phyloP scores from a whole-genome alignment of 1,140 invertebrate genomes.

The Tenebrio molitor region DNA sequence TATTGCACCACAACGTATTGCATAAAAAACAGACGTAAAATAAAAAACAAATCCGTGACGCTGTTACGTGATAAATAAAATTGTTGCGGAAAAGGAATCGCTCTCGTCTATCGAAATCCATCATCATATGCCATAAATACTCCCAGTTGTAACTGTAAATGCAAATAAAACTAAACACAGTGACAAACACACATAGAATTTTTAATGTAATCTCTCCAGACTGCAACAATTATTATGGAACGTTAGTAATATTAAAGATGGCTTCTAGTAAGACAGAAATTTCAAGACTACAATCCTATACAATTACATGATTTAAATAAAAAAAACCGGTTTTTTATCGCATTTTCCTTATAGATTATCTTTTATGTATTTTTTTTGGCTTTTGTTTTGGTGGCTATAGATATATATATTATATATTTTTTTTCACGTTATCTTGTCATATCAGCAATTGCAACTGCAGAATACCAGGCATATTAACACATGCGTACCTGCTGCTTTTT shows the following conservation, averaged over 20 bases:
- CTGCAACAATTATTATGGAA: conserved; percentile 31
- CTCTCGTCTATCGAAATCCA: conserved; percentile 19
- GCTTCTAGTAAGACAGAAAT: conserved; percentile 33
- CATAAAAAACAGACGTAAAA: conserved; percentile 34
- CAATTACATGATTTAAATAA: conserved; percentile 7
- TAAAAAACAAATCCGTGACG: conserved; percentile 7
- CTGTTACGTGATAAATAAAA: conserved; percentile 12
- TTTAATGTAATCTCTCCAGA: conserved; percentile 37
- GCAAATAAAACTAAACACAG: conserved; percentile 32
- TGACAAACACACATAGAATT: conserved; percentile 26
- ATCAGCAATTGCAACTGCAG: conserved; percentile 45
- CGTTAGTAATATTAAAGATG: conserved; percentile 25
- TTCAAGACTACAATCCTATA: conserved; percentile 29
- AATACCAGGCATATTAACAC: conserved; percentile 41
- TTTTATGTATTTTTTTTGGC: conserved; percentile 32
- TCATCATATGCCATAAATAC: conserved; percentile 44
- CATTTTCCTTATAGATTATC: conserved; percentile 22
- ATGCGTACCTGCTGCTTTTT: conserved; percentile 41
- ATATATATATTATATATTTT: conserved; percentile 35
- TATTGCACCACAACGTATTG: conserved; percentile 46
- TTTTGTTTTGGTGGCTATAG: conserved; percentile 26
- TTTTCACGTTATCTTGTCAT: conserved; percentile 29
- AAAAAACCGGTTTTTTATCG: conserved; percentile 17
- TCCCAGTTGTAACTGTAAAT: conserved; percentile 45
- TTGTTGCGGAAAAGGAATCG: background rate